phyloP scores from a whole-genome alignment of 2,888 invertebrate species.

The Seladonia tumulorum region DNA sequence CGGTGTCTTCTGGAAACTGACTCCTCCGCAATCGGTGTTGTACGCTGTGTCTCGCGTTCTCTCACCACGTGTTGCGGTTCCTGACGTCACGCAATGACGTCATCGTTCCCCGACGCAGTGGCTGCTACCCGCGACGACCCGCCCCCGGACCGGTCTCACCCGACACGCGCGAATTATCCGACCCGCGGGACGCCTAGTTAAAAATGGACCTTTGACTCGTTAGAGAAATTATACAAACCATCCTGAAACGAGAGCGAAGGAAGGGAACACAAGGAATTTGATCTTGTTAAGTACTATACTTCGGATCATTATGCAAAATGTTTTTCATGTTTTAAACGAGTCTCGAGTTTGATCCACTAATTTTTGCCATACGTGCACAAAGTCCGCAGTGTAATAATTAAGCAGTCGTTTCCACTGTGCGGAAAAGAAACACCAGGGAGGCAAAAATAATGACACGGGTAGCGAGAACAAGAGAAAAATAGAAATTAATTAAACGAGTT shows the following conservation, averaged over 20 bases:
- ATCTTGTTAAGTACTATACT: too few relatives aligned
- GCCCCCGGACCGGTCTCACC: neutral
- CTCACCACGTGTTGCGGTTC: slow-evolving; percentile 48
- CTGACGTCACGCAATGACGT: slow-evolving; percentile 41
- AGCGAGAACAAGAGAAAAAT: neutral
- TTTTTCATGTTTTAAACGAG: too few relatives aligned
- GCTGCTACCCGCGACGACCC: neutral
- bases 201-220: neutral
- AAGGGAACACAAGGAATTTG: neutral
- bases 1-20: neutral
- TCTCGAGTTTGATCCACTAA: too few relatives aligned
- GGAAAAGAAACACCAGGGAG: neutral
- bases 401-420: neutral
- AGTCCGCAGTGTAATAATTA: too few relatives aligned
- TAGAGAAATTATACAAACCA: neutral
- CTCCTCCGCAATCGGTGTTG: slow-evolving; percentile 8
- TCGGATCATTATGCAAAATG: too few relatives aligned
- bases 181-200: neutral
- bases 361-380: too few relatives aligned
- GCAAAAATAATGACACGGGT: neutral
- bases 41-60: neutral
- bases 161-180: neutral
- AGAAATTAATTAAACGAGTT: neutral
- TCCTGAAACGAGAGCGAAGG: neutral
- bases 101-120: neutral